These are phyloP conservation scores for Nesometra sesokonis DNA, from an alignment of 35 echinoderm and acorn worm genomes.

Conservation along the genomic window DNA sequence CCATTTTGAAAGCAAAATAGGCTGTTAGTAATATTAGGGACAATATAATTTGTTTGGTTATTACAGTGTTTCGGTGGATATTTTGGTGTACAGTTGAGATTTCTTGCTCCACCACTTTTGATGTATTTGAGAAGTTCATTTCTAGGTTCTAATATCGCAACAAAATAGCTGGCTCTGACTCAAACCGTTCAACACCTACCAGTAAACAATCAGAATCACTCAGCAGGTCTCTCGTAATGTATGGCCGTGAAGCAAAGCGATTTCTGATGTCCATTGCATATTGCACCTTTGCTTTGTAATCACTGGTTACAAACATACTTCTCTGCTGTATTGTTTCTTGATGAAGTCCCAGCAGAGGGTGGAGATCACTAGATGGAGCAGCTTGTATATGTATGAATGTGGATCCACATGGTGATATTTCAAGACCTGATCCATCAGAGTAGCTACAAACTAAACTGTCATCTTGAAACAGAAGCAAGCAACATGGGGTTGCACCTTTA, in stretches of 20 bases:
- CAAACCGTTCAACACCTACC: conserved; percentile 4
- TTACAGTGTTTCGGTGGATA: no score
- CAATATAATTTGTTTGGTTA: no score
- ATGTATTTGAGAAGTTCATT: no score
- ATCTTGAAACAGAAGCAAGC: conserved; percentile 15
- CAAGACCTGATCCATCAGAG: conserved; percentile 9
- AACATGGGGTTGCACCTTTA: not conserved
- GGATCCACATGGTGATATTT: conserved; percentile 32
- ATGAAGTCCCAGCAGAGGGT: not conserved
- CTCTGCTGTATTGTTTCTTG: conserved; percentile 12
- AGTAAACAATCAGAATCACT: not conserved
- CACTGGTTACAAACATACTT: conserved; percentile 12
- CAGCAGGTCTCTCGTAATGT: not conserved
- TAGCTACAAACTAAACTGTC: conserved; percentile 9
- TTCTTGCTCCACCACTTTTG: no score
- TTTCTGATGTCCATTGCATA: conserved; percentile 31
- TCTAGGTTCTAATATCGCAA: no score
- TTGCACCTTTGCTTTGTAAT: conserved; percentile 3
- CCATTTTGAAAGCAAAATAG: no score
- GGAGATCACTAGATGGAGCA: not conserved
- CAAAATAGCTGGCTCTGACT: no score
- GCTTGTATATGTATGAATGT: conserved; percentile 10
- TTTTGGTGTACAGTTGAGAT: no score
- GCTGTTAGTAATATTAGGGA: no score
- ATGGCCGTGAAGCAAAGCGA: conserved; percentile 23